Evolutionary conservation across 2,797 vertebrate genomes (phyloP), one percentile per base, ranked within the genome.

Genomic region (Australoheros facetus): DNA sequence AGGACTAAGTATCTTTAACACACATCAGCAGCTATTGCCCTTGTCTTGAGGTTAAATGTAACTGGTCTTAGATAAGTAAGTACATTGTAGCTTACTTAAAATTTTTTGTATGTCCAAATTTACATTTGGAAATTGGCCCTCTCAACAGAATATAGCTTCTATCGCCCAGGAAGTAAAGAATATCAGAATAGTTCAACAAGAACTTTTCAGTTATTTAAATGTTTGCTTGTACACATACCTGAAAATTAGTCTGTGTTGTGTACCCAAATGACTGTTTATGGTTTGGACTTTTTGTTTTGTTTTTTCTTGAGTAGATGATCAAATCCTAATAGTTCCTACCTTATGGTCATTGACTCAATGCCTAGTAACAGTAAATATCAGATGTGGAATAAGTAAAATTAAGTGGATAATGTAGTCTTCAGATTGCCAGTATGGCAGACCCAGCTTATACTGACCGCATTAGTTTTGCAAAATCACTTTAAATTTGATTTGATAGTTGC

Each of bases 211-310:
- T 71, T 39, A 37, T 11, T 39, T 8, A 64, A 45, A 28, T 58
- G 9, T 77, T 78, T 32, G 54, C 62, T 64, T 78, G 48, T 19
- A 26, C 30, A 28, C 39, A 19, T 39, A 37, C 10, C 45, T 77
- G 26, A 78, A 83, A 75, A 66, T 48, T 26, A 81, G 75, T 78
- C 75, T 82, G 54, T 85, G 57, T 86, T 66, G 69, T 76, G 26
- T 26, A 74, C 60, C 17, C 5, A 42, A 28, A 76, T 42, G 14
- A 60, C 21, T n/a, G 37, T 80, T 75, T 55, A 54, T 59, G 19
- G 34, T 37, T 54, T 4, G 4, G 26, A 26, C 26, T 26, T 55
- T 73, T 34, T 34, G 32, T 34, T 34, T 34, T 32, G 75, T 54
- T 70, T 76, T 78, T 55, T 30, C 16, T 56, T 45, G 72, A 71